Evolutionary conservation across 2,888 invertebrate species (phyloP).

Genomic region (Elegia similella): DNA sequence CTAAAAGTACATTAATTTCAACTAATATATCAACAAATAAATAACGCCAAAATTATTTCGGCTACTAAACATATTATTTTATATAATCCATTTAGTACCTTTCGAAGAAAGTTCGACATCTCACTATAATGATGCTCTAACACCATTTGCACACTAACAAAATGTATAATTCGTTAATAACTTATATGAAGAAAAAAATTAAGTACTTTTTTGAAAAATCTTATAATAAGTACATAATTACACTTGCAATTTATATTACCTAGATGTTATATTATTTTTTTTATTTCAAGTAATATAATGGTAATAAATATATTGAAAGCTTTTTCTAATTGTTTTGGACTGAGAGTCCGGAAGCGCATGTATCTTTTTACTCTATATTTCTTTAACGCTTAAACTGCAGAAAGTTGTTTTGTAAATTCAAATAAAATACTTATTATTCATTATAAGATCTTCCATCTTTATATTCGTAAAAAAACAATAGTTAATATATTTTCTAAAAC

Average conservation of each 20-base stretch:
- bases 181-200: not conserved
- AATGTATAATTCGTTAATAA: not conserved
- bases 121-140: not conserved
- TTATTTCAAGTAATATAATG: too few species aligned
- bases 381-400: not conserved
- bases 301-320: too few species aligned
- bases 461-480: not conserved
- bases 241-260: too few species aligned
- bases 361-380: too few species aligned
- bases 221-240: not conserved
- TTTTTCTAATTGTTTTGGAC: too few species aligned
- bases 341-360: too few species aligned
- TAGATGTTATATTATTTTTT: too few species aligned
- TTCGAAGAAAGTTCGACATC: not conserved
- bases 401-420: not conserved
- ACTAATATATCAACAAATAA: not conserved
- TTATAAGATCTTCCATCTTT: not conserved
- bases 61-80: too few species aligned
- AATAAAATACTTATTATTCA: not conserved
- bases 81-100: not conserved
- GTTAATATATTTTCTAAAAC: not conserved
- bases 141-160: not conserved
- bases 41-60: not conserved
- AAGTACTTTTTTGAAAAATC: not conserved
- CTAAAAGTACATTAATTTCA: not conserved